Percentiles rank a stretch among this genome's conserved stretches.
Evolutionary conservation across 2,888 invertebrate genomes (phyloP).

Genomic region (Aelia acuminata): DNA sequence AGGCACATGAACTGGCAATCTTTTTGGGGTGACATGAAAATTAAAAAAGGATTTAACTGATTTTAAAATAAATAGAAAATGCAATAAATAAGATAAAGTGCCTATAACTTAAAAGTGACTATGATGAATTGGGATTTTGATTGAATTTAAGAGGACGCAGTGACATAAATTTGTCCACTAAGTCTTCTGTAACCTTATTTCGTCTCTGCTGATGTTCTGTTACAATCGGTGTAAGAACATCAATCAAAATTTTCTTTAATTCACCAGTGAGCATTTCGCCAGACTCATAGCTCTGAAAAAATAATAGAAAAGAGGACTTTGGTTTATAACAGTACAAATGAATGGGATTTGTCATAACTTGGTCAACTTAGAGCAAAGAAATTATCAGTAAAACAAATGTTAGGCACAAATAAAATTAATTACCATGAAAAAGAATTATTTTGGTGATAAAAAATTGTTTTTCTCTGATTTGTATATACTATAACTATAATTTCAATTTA

Average conservation of each 20-base stretch:
- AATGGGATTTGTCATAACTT: background rate
- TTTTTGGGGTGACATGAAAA: background rate
- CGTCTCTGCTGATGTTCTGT: conserved; percentile 86
- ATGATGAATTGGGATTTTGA: background rate
- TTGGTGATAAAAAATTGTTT: no score
- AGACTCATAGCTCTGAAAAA: conserved; percentile 80
- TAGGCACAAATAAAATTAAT: no score
- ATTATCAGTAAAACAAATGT: background rate
- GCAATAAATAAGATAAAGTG: background rate
- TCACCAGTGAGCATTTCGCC: conserved; percentile 95
- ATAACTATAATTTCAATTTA: no score
- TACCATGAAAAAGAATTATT: no score
- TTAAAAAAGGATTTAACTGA: background rate
- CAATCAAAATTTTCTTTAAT: conserved; percentile 92
- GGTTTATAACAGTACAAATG: background rate
- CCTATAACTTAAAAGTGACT: background rate
- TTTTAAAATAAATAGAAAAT: background rate
- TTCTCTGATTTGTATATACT: no score
- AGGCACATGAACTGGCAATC: background rate
- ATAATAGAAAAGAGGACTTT: conserved; percentile 13
- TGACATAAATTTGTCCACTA: conserved; percentile 86
- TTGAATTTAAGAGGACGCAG: conserved; percentile 79
- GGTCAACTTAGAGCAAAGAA: background rate
- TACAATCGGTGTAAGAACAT: conserved; percentile 83
- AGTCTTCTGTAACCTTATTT: conserved; percentile 86